Base-by-base conservation (phyloP, 2,888 invertebrate species). In the Tortricodes alternella region DNA sequence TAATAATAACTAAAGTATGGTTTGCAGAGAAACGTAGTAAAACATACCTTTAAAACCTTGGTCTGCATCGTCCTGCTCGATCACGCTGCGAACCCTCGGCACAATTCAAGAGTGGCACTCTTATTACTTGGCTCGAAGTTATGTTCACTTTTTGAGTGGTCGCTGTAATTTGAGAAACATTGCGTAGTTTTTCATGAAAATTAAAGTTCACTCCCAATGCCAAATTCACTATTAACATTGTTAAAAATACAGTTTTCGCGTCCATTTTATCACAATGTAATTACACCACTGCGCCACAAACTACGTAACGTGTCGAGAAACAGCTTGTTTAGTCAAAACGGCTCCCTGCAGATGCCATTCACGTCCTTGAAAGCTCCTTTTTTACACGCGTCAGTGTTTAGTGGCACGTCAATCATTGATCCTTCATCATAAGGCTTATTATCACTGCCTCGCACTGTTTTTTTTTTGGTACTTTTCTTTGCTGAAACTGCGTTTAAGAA, bases 331-430 rank as follows among this genome's bases (percentile, higher is more conserved):
- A 66, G 64, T 82, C 73, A 83, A 77, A 78, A 87, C 68, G 78
- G 80, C 44, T 72, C 71, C 71, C 87, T 80, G 62, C 88, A 87
- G 56, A 80, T 74, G 63, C 88, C 86, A 65, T 79, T 75, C 32
- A 64, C 58, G 64, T 88, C 86, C 70, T 70, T 80, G 29, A 70
- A 58, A 13, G 67, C 60, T 35, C 76, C 78, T 49, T 60, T 41
- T 46, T 63, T 51, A 64, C 84, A 87, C 35, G 53, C 62, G 15
- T 66, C 67, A 6, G 61, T 61, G 61, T 88, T 88, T 16, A 63
- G 63, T n/a, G 88, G 89, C 9, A 76, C 85, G 8, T 80, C 78
- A 56, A 89, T 89, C 83, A 88, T 85, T n/a, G 29, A 29, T 29
- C 11, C 29, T 59, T 72, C 71, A 15, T 38, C 46, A 13, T 58